A percentile compares a stretch with the other conserved stretches of the same genome.
Evolutionary conservation across 2,797 vertebrate genomes (phyloP).

Genomic region (Phylloscopus collybita): DNA sequence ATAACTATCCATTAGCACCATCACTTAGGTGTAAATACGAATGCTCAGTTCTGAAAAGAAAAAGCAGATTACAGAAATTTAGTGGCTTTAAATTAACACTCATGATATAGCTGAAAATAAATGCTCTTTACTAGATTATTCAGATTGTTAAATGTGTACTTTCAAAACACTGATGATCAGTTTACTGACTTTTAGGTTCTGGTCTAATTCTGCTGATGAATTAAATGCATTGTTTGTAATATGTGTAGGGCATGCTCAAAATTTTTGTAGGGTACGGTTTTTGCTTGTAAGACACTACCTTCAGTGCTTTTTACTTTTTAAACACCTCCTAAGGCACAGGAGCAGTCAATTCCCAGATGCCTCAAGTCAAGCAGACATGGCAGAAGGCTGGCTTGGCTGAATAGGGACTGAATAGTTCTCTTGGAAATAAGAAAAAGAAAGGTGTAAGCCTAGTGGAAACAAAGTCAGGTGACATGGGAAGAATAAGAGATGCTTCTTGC

Average conservation of each 20-base stretch:
- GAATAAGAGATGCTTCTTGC: neutral
- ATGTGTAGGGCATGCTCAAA: accelerated
- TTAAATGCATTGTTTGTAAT: neutral
- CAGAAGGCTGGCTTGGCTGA: neutral
- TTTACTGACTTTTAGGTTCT: neutral
- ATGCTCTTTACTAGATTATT: neutral
- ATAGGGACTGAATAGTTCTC: neutral
- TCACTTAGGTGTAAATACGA: neutral
- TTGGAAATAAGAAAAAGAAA: neutral
- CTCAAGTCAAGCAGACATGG: neutral
- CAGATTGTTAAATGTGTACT: neutral
- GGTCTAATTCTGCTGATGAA: neutral
- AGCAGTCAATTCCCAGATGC: neutral
- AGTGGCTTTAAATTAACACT: neutral
- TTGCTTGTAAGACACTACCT: neutral
- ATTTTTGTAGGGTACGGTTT: neutral
- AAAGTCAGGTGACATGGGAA: neutral
- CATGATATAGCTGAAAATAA: neutral
- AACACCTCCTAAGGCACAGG: neutral
- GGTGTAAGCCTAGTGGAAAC: neutral
- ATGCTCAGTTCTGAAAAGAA: neutral
- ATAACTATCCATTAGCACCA: neutral
- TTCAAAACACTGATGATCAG: neutral
- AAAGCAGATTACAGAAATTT: neutral
- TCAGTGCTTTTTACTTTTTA: neutral